Evolutionary conservation across 2,888 invertebrate species (phyloP).

Genomic region (Polylopha cassiicola): DNA sequence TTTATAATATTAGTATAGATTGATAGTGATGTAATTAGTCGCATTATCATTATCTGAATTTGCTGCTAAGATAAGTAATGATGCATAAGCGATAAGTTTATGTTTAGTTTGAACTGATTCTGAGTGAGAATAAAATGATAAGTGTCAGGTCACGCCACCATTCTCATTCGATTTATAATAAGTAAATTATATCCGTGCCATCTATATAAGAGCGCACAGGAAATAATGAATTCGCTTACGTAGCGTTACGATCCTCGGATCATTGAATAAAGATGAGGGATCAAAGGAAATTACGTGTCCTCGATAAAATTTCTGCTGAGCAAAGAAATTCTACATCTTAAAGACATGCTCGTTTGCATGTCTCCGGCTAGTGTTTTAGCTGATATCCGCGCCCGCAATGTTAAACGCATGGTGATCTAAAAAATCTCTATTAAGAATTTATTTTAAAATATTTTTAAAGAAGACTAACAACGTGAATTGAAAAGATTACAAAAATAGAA

Average conservation of each 20-base stretch:
- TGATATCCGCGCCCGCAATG: slow-evolving; percentile 7
- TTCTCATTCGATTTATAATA: slow-evolving; percentile 28
- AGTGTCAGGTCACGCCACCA: slow-evolving; percentile 20
- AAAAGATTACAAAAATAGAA: slow-evolving; percentile 41
- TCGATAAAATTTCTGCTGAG: slow-evolving; percentile 66
- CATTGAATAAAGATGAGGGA: slow-evolving; percentile 76
- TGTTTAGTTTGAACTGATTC: no score
- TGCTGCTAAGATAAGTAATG: no score
- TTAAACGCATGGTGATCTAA: slow-evolving; percentile 19
- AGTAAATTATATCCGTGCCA: slow-evolving; percentile 33
- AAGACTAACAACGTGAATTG: slow-evolving; percentile 32
- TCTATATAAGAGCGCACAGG: slow-evolving; percentile 50
- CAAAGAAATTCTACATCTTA: slow-evolving; percentile 55
- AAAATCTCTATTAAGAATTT: no score
- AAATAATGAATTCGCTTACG: slow-evolving; percentile 71
- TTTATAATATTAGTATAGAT: no score
- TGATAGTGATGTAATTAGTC: no score
- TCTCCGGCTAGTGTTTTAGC: slow-evolving; percentile 36
- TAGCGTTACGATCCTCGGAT: slow-evolving; percentile 66
- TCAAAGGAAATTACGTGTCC: slow-evolving; percentile 71
- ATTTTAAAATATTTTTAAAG: slow-evolving; percentile 11
- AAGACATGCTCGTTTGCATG: slow-evolving; percentile 54
- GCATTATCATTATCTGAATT: no score
- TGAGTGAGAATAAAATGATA: slow-evolving; percentile 5
- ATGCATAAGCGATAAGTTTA: no score